These are phyloP conservation scores for Drosophila austrosaltans DNA, from an alignment of 2,888 invertebrate genomes.

Conservation along the genomic window DNA sequence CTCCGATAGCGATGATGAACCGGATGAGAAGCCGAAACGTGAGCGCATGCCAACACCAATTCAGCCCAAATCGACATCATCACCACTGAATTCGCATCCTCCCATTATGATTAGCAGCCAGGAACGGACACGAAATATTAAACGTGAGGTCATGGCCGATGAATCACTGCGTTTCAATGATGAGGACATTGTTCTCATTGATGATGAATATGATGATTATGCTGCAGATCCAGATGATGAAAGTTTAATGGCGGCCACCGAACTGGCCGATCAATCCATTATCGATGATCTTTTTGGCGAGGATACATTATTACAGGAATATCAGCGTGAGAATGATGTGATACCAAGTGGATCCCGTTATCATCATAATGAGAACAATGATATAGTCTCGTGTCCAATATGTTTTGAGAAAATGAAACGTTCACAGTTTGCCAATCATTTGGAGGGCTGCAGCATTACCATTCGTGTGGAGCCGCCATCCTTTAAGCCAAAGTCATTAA, in stretches of 20 bases:
- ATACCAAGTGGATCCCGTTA: slow-evolving; percentile 66
- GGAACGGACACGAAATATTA: slow-evolving; percentile 76
- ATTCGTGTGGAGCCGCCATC: slow-evolving; percentile 64
- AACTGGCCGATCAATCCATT: slow-evolving; percentile 78
- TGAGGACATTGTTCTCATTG: slow-evolving; percentile 81
- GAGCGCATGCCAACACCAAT: not conserved
- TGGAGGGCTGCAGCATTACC: slow-evolving; percentile 82
- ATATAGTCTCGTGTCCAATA: slow-evolving; percentile 82
- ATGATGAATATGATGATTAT: slow-evolving; percentile 68
- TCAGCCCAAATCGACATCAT: not conserved
- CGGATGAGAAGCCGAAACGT: not conserved
- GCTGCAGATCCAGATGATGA: slow-evolving; percentile 45
- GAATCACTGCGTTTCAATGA: slow-evolving; percentile 51
- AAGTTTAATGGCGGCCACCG: slow-evolving; percentile 54
- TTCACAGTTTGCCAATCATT: slow-evolving; percentile 74
- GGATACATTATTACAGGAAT: slow-evolving; percentile 79
- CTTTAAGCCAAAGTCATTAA: slow-evolving; percentile 35
- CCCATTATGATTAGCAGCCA: slow-evolving; percentile 51
- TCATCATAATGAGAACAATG: slow-evolving; percentile 65
- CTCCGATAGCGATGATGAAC: slow-evolving; percentile 66
- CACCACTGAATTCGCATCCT: not conserved
- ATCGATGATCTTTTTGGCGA: slow-evolving; percentile 81
- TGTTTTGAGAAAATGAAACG: slow-evolving; percentile 81
- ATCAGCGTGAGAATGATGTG: slow-evolving; percentile 79
- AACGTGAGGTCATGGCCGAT: slow-evolving; percentile 81